These are phyloP conservation scores for Drosophila sordidula DNA, from an alignment of 2,888 invertebrate genomes.

Conservation along the genomic window DNA sequence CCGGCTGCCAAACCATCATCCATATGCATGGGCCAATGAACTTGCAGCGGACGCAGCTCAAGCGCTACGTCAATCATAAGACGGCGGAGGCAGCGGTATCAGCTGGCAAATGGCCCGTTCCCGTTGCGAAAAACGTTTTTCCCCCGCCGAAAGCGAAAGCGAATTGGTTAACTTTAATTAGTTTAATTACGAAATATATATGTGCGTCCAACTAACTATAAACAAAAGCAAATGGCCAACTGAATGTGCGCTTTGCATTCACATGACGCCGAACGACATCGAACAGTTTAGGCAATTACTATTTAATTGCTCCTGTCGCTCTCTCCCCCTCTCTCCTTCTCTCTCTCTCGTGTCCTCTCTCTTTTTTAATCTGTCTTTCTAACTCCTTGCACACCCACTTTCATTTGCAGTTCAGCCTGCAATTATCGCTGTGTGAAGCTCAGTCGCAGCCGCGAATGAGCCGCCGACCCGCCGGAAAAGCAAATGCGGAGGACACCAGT, in stretches of 20 bases:
- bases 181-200: constrained; percentile 60
- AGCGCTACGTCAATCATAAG: constrained; percentile 53
- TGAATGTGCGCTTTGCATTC: constrained; percentile 35
- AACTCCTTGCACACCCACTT: neutral
- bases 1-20: constrained; percentile 17
- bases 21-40: constrained; percentile 46
- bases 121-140: constrained; percentile 8
- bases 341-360: neutral
- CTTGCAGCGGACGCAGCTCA: constrained; percentile 40
- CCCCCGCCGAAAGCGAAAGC: constrained; percentile 66
- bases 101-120: constrained; percentile 37
- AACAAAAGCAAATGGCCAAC: constrained; percentile 31
- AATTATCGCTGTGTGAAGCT: constrained; percentile 20
- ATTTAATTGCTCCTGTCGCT: constrained; percentile 23
- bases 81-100: constrained; percentile 5
- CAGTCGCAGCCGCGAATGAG: constrained; percentile 58
- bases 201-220: constrained; percentile 5
- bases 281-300: constrained; percentile 22
- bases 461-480: constrained; percentile 68
- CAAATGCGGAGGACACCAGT: constrained; percentile 65
- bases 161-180: constrained; percentile 73
- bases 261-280: constrained; percentile 22
- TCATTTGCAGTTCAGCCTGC: constrained; percentile 37
- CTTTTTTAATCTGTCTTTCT: constrained; percentile 2
- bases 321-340: neutral